Percentiles rank a stretch among this genome's conserved stretches.
Evolutionary conservation across 2,888 invertebrate species (phyloP).

Genomic region (Hirtodrosophila cameraria): DNA sequence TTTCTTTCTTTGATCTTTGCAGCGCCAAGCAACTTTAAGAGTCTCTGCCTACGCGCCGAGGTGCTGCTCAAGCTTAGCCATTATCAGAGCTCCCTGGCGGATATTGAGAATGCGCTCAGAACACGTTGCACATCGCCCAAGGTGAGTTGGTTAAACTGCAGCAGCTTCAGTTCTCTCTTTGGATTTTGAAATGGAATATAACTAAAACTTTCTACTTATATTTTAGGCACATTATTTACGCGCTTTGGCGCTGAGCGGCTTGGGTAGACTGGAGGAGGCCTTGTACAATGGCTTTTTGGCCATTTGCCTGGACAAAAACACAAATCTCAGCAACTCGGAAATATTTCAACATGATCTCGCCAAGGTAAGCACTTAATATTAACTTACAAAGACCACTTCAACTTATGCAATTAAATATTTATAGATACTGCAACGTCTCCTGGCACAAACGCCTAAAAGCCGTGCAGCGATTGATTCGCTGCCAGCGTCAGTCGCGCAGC

Average conservation of each 20-base stretch:
- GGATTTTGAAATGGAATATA: too few species aligned
- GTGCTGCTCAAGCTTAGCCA: constrained; percentile 86
- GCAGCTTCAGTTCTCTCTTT: too few species aligned
- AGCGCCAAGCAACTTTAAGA: constrained; percentile 88
- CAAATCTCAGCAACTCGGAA: constrained; percentile 81
- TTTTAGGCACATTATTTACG: constrained; percentile 85
- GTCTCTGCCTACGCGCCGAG: constrained; percentile 87
- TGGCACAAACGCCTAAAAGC: constrained; percentile 81
- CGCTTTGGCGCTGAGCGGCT: constrained; percentile 85
- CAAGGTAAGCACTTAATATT: constrained; percentile 71
- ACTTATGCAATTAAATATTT: too few species aligned
- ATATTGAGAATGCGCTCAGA: constrained; percentile 87
- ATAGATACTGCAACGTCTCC: constrained; percentile 82
- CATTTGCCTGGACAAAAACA: constrained; percentile 84
- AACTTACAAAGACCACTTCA: too few species aligned
- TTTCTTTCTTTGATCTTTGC: constrained; percentile 78
- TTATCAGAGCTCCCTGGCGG: constrained; percentile 87
- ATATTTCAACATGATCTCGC: constrained; percentile 84
- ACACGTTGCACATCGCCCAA: constrained; percentile 88
- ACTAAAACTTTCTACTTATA: neutral
- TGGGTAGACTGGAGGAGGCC: constrained; percentile 85
- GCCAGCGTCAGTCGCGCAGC: constrained; percentile 45
- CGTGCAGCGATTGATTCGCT: constrained; percentile 47
- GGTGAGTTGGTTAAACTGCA: constrained; percentile 82
- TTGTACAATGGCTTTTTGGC: constrained; percentile 85